These are phyloP conservation scores for Helleia helle DNA, from an alignment of 2,888 invertebrate genomes.

Conservation along the genomic window DNA sequence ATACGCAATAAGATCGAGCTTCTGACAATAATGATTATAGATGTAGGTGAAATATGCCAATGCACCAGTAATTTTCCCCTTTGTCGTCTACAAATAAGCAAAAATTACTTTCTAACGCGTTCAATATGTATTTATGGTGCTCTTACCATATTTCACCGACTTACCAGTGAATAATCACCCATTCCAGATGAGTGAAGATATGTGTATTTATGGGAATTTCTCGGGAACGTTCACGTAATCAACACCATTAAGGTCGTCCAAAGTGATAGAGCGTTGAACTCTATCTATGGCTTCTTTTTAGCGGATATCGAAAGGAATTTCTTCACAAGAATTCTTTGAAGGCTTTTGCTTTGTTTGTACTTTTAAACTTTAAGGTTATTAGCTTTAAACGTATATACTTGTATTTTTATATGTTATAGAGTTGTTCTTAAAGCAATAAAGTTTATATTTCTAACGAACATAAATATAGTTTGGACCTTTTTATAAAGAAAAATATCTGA, in stretches of 20 bases:
- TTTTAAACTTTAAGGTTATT: no score
- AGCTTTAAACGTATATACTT: no score
- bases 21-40: conserved; percentile 1
- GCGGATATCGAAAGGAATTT: conserved; percentile 14
- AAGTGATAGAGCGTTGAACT: conserved; percentile 22
- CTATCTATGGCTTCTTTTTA: conserved; percentile 22
- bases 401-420: no score
- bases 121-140: no score
- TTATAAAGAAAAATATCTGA: no score
- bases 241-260: conserved; percentile 20
- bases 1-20: neutral
- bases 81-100: neutral
- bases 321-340: conserved; percentile 4
- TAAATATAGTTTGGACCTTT: no score
- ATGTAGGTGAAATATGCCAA: neutral
- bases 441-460: no score
- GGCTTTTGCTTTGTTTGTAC: neutral
- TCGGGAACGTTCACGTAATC: conserved; percentile 21
- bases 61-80: neutral
- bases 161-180: conserved; percentile 17
- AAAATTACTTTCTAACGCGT: neutral
- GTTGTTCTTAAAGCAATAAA: no score
- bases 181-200: conserved; percentile 17
- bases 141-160: neutral
- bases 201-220: conserved; percentile 22